A percentile compares a stretch with the other conserved stretches of the same genome.
Conservation (phyloP, 2,797 vertebrate species). For the Hypotaenidia philippensis region DNA sequence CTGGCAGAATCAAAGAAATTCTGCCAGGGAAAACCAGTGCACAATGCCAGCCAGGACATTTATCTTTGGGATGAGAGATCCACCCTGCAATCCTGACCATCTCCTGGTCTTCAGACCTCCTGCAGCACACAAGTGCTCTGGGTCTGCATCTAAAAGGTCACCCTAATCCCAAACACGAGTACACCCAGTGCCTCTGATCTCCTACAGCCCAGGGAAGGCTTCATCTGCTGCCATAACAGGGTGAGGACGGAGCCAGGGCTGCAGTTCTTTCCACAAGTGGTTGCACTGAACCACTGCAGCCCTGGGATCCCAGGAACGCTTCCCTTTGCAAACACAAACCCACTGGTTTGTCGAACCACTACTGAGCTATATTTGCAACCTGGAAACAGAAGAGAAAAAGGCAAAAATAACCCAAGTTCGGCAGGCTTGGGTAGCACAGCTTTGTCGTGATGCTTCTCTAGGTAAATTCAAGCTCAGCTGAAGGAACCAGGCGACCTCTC, state of each 20-base stretch:
- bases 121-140: rapidly evolving
- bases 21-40: rapidly evolving
- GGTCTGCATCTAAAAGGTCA: rapidly evolving
- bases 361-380: not conserved
- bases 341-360: not conserved
- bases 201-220: not conserved
- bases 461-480: not conserved
- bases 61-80: not conserved
- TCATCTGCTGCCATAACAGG: rapidly evolving
- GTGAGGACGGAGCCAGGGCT: not conserved
- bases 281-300: not conserved
- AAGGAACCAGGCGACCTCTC: not conserved
- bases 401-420: not conserved
- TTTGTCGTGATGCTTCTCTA: not conserved
- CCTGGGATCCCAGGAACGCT: not conserved
- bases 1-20: not conserved
- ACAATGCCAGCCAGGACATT: not conserved
- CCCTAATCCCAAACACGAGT: not conserved
- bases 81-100: not conserved
- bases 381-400: not conserved
- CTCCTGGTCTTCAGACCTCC: not conserved
- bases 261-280: not conserved
- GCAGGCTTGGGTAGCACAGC: not conserved
- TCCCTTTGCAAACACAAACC: not conserved
- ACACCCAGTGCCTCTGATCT: not conserved